A percentile compares a stretch with the other conserved stretches of the same genome.
phyloP scores from a whole-genome alignment of 2,888 invertebrate species.

The Tricholauxania praeusta region DNA sequence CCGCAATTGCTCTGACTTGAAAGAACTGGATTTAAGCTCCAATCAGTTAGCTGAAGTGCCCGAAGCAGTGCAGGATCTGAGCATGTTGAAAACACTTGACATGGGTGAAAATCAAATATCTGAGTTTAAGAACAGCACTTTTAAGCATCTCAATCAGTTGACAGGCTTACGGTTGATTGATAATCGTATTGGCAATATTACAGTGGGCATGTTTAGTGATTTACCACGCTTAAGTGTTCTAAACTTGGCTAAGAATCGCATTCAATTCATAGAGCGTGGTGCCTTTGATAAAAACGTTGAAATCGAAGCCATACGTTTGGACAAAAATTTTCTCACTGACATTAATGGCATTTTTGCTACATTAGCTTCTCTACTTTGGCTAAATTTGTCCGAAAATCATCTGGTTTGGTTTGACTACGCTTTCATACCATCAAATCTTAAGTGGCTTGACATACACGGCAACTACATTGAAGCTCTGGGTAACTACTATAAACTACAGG shows the following conservation, averaged over 20 bases:
- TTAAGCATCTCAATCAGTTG: slow-evolving; percentile 86
- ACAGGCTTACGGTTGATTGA: slow-evolving; percentile 89
- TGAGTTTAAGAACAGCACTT: slow-evolving; percentile 84
- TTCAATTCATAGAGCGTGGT: slow-evolving; percentile 85
- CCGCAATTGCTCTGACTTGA: slow-evolving; percentile 87
- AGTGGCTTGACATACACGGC: slow-evolving; percentile 91
- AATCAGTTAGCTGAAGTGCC: slow-evolving; percentile 87
- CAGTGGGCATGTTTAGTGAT: slow-evolving; percentile 88
- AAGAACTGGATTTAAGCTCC: slow-evolving; percentile 89
- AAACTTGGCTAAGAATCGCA: slow-evolving; percentile 90
- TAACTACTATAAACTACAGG: slow-evolving; percentile 89
- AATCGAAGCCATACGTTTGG: slow-evolving; percentile 87
- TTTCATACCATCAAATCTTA: slow-evolving; percentile 88
- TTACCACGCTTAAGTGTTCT: slow-evolving; percentile 85
- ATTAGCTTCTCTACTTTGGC: slow-evolving; percentile 84
- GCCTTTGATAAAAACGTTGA: slow-evolving; percentile 85
- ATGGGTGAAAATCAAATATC: slow-evolving; percentile 92
- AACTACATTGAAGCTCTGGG: slow-evolving; percentile 89
- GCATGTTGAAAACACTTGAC: slow-evolving; percentile 88
- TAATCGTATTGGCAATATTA: slow-evolving; percentile 88
- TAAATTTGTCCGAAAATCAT: slow-evolving; percentile 92
- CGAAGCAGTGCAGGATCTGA: slow-evolving; percentile 83
- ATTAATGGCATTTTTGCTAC: slow-evolving; percentile 91
- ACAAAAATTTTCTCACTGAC: slow-evolving; percentile 88
- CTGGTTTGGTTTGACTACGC: slow-evolving; percentile 94